phyloP scores from a whole-genome alignment of 2,797 vertebrate species.

The Epinephelus coioides region DNA sequence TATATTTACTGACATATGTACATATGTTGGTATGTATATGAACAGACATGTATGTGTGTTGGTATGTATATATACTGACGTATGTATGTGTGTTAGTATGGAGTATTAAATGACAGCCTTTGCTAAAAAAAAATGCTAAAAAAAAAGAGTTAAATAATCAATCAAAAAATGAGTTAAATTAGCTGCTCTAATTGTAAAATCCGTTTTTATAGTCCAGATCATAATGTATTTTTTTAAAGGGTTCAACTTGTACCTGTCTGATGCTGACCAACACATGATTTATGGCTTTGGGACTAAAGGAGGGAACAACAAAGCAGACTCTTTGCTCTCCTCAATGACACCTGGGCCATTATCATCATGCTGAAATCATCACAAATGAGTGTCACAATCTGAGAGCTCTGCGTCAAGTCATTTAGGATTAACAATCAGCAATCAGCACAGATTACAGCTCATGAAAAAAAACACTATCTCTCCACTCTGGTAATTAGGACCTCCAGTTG shows the following conservation, averaged over 20 bases:
- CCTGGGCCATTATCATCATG: slow-evolving; percentile 43
- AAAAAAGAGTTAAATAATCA: not conserved
- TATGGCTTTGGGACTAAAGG: not conserved
- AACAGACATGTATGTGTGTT: no score
- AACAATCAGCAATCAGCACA: slow-evolving; percentile 48
- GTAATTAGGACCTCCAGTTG: slow-evolving; percentile 37
- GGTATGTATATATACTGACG: no score
- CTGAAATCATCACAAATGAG: slow-evolving; percentile 40
- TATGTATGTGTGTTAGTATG: no score
- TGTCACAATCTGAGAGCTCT: slow-evolving; percentile 11
- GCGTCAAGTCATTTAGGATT: slow-evolving; percentile 42
- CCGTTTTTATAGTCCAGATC: not conserved
- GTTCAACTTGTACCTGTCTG: not conserved
- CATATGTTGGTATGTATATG: not conserved
- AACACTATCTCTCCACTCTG: not conserved
- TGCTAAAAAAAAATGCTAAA: no score
- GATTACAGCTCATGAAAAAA: slow-evolving; percentile 45
- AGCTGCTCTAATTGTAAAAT: not conserved
- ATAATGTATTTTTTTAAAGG: not conserved
- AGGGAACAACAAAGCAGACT: not conserved
- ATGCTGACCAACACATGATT: not conserved
- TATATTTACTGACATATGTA: not conserved
- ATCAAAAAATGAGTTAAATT: not conserved
- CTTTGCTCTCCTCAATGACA: slow-evolving; percentile 12
- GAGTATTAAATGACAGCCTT: no score